Evolutionary conservation across 2,888 invertebrate species (phyloP).

Genomic region (Cheilosia urbana): DNA sequence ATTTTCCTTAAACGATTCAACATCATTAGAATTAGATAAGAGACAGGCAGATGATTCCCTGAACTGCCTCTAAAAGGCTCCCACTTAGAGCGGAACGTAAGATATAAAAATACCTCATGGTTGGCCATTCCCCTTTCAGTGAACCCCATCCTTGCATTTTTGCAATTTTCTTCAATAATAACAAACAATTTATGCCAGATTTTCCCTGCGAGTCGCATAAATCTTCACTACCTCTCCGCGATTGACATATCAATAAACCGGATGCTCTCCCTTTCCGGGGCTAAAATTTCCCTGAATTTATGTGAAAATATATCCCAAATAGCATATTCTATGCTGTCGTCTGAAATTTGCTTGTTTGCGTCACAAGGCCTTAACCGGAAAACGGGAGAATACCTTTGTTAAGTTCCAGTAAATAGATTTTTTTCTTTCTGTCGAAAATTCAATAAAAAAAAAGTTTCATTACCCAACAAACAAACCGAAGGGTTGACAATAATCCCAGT

Average conservation of each 20-base stretch:
- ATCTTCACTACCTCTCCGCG: slow-evolving; percentile 56
- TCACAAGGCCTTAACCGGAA: slow-evolving; percentile 30
- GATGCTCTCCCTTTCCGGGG: slow-evolving; percentile 35
- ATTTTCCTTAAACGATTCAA: too few species aligned
- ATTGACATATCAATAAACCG: slow-evolving; percentile 73
- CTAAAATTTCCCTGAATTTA: slow-evolving; percentile 35
- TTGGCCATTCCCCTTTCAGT: not conserved
- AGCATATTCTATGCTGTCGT: slow-evolving; percentile 44
- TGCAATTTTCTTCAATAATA: not conserved
- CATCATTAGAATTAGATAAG: too few species aligned
- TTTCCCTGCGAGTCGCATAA: slow-evolving; percentile 51
- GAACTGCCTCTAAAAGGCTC: too few species aligned
- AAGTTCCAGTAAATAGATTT: slow-evolving; percentile 64
- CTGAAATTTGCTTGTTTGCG: slow-evolving; percentile 19
- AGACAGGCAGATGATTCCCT: too few species aligned
- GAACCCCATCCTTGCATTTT: not conserved
- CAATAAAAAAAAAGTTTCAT: slow-evolving; percentile 66
- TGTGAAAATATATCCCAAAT: slow-evolving; percentile 63
- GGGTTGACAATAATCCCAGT: slow-evolving; percentile 74
- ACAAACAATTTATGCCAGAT: slow-evolving; percentile 14
- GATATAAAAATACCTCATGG: too few species aligned
- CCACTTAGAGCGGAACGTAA: too few species aligned
- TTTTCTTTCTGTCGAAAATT: slow-evolving; percentile 46
- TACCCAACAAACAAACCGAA: slow-evolving; percentile 61
- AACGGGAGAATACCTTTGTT: slow-evolving; percentile 65